Conservation (phyloP, 2,113 vertebrate genomes). For the Sceloporus tristichus region DNA sequence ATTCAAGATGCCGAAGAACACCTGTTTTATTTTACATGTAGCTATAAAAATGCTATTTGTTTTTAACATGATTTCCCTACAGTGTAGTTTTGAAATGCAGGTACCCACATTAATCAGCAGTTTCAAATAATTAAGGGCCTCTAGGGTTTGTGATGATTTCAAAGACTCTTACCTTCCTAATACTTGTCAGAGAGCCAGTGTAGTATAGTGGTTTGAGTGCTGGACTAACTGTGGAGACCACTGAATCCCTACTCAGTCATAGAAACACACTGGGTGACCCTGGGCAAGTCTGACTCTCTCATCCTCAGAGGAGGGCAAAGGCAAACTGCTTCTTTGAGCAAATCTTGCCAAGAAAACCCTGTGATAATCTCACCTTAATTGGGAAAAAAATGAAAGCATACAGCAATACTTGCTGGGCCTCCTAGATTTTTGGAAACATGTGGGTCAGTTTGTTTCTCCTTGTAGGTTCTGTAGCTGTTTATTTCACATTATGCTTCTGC, state of each 20-base stretch:
- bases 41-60: background rate
- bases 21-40: background rate
- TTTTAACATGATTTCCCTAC: background rate
- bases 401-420: background rate
- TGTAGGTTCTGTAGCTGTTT: background rate
- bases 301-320: too few species aligned
- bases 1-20: background rate
- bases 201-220: too few species aligned
- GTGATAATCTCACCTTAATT: too few species aligned
- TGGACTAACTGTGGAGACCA: too few species aligned
- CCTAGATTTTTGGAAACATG: background rate
- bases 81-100: background rate
- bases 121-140: background rate
- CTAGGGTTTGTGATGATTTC: background rate
- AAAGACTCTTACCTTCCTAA: background rate
- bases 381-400: too few species aligned
- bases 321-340: too few species aligned
- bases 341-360: too few species aligned
- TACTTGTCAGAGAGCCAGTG: too few species aligned
- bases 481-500: background rate
- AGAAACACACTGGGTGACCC: too few species aligned
- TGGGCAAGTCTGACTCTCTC: too few species aligned
- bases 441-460: background rate
- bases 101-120: background rate
- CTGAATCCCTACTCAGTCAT: too few species aligned